Base-by-base conservation (phyloP, 2,797 vertebrate species). In the Crypturellus tataupa region DNA sequence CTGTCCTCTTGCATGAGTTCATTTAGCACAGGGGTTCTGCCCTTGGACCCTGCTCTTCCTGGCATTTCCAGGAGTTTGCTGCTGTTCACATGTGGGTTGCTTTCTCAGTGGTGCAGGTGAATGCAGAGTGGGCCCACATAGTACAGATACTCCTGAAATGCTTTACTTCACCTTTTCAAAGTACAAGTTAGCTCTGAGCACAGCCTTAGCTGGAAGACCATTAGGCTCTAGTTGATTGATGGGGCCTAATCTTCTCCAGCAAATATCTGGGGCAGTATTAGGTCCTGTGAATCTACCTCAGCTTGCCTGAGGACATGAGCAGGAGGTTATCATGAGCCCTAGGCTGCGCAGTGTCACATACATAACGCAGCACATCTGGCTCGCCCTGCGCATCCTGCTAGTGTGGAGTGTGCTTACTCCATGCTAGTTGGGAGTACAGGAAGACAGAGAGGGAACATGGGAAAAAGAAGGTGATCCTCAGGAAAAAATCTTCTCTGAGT, bases 111-210 rank as follows among this genome's bases (percentile, higher is more conserved):
- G 19, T 40, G 9, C 80, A 69, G 23, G 29, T 1, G 2, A 46
- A 9, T 83, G 37, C 65, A 31, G 0, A 0, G 1, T 65, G 55
- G 25, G 35, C 16, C 5, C 0, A 33, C 17, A 47, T 80, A 31
- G n/a, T 87, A 35, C 5, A 64, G 40, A 27, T 4, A 3, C 18
- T 87, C 15, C 37, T 79, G 37, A 72, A 80, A 44, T 63, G 10
- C 16, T 78, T 78, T 83, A 31, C 29, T 86, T 81, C 31, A 12
- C n/a, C 46, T 23, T 58, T 23, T 55, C 62, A 62, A 75, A 80
- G 44, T 53, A 31, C 1, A 0, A 51, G 75, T 81, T 27, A 33
- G 31, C 80, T 91, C 39, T 73, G 39, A 87, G 27, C 10, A 7
- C 31, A n/a, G 44, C 21, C 33, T 73, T 70, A 35, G 47, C 44